A percentile compares a stretch with the other conserved stretches of the same genome.
phyloP scores from a whole-genome alignment of 2,113 vertebrate genomes.

The Melanerpes aurifrons region DNA sequence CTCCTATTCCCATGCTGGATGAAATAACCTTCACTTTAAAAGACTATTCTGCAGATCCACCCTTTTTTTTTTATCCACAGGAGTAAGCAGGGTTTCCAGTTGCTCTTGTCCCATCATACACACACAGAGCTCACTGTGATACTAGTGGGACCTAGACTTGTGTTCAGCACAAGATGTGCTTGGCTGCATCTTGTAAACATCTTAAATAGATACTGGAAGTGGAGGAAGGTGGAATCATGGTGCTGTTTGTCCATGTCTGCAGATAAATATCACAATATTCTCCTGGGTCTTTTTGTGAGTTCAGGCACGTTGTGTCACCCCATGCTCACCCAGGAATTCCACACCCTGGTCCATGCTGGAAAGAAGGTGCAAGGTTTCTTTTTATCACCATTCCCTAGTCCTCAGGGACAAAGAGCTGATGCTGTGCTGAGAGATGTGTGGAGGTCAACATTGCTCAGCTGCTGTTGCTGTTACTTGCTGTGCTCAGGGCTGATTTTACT shows the following conservation, averaged over 20 bases:
- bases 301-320: neutral
- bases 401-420: neutral
- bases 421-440: neutral
- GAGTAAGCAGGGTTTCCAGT: neutral
- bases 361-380: neutral
- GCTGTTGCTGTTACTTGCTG: neutral
- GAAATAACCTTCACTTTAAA: neutral
- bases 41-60: neutral
- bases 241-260: neutral
- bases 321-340: neutral
- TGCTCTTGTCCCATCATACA: neutral
- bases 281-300: neutral
- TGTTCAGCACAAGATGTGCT: neutral
- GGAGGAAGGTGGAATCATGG: neutral
- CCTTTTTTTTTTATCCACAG: neutral
- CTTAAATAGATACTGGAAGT: neutral
- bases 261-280: neutral
- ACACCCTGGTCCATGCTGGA: neutral
- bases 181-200: neutral
- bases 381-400: neutral
- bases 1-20: neutral
- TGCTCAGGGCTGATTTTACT: neutral
- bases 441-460: neutral
- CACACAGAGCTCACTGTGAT: neutral
- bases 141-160: fast-evolving